Evolutionary conservation across 2,888 invertebrate species (phyloP).

Genomic region (Cephus pygmeus): DNA sequence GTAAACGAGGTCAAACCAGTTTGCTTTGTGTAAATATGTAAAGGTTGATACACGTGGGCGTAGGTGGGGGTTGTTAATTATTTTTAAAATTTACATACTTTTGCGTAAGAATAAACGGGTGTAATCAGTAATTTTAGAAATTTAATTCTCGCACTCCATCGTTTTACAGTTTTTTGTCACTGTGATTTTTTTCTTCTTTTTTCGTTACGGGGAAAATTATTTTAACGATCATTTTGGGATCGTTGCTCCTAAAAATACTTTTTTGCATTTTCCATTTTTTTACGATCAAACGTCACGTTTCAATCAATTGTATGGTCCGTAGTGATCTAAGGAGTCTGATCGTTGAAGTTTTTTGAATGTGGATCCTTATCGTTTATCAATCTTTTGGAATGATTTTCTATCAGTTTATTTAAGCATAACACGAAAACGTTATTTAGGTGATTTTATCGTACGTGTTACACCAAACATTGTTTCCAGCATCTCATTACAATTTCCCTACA

Average conservation of each 20-base stretch:
- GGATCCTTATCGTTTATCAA: neutral
- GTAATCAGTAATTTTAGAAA: neutral
- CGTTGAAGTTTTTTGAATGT: neutral
- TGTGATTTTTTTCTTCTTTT: neutral
- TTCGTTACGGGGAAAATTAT: neutral
- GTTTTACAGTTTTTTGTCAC: neutral
- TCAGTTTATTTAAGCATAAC: neutral
- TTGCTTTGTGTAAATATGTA: neutral
- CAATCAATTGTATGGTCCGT: neutral
- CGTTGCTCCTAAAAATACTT: no score
- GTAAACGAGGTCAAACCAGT: neutral
- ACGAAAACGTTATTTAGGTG: neutral
- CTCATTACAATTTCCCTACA: neutral
- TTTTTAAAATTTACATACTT: neutral
- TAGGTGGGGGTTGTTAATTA: neutral
- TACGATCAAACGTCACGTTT: no score
- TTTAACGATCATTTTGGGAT: neutral
- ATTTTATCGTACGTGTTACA: neutral
- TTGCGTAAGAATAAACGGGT: neutral
- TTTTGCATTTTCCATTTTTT: no score
- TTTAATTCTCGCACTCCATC: neutral
- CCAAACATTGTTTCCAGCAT: neutral
- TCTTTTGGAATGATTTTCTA: no score
- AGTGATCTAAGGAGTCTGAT: neutral
- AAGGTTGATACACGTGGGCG: neutral